These are phyloP conservation scores for Anorthoa munda DNA, from an alignment of 2,888 invertebrate genomes.

Conservation along the genomic window DNA sequence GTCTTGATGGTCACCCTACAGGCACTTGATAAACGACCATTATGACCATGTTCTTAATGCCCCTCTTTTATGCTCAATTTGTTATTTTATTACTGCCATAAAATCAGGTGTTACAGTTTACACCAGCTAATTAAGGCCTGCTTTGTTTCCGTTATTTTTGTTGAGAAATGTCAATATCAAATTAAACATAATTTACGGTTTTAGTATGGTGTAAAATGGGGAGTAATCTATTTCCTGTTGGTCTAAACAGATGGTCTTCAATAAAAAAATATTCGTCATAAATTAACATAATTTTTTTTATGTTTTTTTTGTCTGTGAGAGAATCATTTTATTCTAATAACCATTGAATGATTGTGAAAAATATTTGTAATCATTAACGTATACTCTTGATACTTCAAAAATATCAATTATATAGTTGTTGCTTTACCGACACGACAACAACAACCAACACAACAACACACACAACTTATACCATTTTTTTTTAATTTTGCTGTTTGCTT, in stretches of 20 bases:
- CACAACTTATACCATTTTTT: too few relatives aligned
- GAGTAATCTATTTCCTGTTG: conserved; percentile 24
- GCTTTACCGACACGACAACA: too few relatives aligned
- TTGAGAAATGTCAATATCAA: conserved; percentile 30
- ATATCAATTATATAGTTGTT: too few relatives aligned
- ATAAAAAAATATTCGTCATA: background rate
- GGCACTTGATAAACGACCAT: conserved; percentile 72
- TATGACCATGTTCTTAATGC: conserved; percentile 63
- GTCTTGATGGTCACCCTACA: conserved; percentile 32
- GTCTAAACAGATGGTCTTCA: background rate
- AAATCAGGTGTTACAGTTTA: conserved; percentile 81
- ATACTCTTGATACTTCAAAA: too few relatives aligned
- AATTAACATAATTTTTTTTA: too few relatives aligned
- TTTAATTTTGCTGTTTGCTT: too few relatives aligned
- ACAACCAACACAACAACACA: too few relatives aligned
- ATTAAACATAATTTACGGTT: conserved; percentile 48
- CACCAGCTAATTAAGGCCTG: conserved; percentile 62
- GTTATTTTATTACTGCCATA: conserved; percentile 76
- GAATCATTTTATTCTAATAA: too few relatives aligned
- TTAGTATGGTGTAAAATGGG: conserved; percentile 6
- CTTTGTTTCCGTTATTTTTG: conserved; percentile 55
- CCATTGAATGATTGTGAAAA: background rate
- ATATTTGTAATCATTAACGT: too few relatives aligned
- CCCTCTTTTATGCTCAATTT: conserved; percentile 76
- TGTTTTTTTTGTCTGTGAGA: too few relatives aligned